These are phyloP conservation scores for Octomys mimax DNA, from an alignment of 2,797 vertebrate genomes.

Conservation along the genomic window DNA sequence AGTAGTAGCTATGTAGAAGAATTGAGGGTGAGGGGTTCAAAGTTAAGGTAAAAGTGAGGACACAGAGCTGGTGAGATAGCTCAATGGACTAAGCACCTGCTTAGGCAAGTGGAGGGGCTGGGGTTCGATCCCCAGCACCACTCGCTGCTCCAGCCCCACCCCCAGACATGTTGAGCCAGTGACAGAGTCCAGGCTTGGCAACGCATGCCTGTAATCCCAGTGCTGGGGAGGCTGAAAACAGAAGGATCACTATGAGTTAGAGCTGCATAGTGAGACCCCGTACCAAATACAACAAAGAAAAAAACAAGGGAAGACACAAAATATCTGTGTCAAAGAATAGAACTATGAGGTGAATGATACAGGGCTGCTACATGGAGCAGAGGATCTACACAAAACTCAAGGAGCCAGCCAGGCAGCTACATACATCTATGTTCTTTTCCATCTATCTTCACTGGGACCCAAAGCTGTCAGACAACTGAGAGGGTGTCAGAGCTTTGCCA, in stretches of 20 bases:
- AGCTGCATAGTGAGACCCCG: no score
- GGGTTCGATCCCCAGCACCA: no score
- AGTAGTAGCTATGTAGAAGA: background rate
- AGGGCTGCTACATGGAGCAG: background rate
- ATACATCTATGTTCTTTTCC: background rate
- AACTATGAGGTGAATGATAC: background rate
- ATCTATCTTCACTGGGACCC: background rate
- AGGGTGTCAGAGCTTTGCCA: background rate
- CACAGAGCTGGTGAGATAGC: no score
- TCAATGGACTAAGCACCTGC: no score
- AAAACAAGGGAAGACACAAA: background rate
- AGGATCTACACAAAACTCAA: background rate
- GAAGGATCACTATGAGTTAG: no score
- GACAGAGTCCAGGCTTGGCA: no score
- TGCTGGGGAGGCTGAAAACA: no score
- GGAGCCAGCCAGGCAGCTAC: background rate
- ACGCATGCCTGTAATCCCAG: no score
- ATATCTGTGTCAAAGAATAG: background rate
- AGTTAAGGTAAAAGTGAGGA: background rate
- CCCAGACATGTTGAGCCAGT: no score
- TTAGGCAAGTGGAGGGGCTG: no score
- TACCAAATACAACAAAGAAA: no score
- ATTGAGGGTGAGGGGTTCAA: rapidly evolving
- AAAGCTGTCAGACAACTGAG: background rate
- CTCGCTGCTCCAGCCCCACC: no score